A percentile compares a stretch with the other conserved stretches of the same genome.
Evolutionary conservation across 2,113 vertebrate species (phyloP).

Genomic region (Zosterops japonicus): DNA sequence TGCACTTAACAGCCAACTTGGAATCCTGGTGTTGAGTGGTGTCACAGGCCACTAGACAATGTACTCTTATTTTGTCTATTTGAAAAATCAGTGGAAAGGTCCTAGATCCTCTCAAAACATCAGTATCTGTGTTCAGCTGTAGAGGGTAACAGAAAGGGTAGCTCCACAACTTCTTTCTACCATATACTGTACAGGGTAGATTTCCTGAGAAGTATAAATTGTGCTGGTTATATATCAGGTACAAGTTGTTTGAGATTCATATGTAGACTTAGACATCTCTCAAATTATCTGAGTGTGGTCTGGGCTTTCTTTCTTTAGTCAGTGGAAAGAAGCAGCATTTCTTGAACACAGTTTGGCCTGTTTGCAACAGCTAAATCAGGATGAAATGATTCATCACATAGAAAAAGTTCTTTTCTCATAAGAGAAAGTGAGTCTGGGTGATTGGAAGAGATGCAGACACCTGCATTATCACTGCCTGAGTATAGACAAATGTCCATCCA

Average conservation of each 20-base stretch:
- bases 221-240: not conserved
- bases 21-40: not conserved
- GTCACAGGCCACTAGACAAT: not conserved
- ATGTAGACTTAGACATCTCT: not conserved
- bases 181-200: not conserved
- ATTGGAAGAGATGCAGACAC: not conserved
- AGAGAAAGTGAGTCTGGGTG: not conserved
- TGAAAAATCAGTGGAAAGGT: not conserved
- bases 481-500: not conserved
- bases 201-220: not conserved
- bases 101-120: not conserved
- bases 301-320: not conserved
- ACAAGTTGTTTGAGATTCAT: not conserved
- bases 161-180: not conserved
- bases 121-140: not conserved
- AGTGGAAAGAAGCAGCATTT: not conserved
- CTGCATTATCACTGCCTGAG: not conserved
- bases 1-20: not conserved
- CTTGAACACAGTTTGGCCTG: not conserved
- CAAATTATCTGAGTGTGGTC: not conserved
- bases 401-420: not conserved
- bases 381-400: not conserved
- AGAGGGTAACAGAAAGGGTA: not conserved
- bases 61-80: not conserved
- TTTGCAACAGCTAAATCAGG: not conserved